Base-by-base conservation (phyloP, 2,888 invertebrate genomes). In the Hypena proboscidalis region DNA sequence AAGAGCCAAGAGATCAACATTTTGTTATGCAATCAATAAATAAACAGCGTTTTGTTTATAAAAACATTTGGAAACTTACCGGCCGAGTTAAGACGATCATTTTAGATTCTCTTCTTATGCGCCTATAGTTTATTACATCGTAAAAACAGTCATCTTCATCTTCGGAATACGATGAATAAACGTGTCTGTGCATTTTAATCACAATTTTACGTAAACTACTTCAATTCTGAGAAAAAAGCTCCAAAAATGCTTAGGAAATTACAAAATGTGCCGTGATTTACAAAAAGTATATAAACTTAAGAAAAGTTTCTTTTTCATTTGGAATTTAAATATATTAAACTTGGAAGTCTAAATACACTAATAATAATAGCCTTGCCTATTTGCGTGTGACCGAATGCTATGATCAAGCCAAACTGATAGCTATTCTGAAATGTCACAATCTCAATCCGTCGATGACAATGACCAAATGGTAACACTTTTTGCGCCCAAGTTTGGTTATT, bases 61-160 rank as follows among this genome's bases (percentile, higher is more conserved):
- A n/a, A n/a, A n/a, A n/a, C n/a, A n/a, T n/a, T n/a, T n/a, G n/a
- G 13, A 27, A 19, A 74, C 86, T 85, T 63, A 88, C 87, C 71
- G 80, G 48, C 48, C 70, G 71, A 6, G 71, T 70, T 10, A 87
- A 70, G 31, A 87, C 50, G 6, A 80, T 41, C 63, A 86, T 76
- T 70, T 84, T 87, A 0, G 83, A 84, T 53, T 81, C 80, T 0
- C 85, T 75, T 8, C 88, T 69, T 11, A 85, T 56, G 27, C 56
- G 76, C 20, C 70, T 78, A 39, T 80, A 87, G 30, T 74, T 74
- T 35, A 62, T 70, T 3, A 58, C 39, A 7, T 62, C 52, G 26
- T 64, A 65, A 52, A 47, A 68, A 54, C 68, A 74, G 10, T 76
- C 65, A 1, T 74, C 75, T n/a, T 78, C 80, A 5, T 77, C 66